Evolutionary conservation across 2,113 vertebrate genomes (phyloP).

Genomic region (Neopipo cinnamomea): DNA sequence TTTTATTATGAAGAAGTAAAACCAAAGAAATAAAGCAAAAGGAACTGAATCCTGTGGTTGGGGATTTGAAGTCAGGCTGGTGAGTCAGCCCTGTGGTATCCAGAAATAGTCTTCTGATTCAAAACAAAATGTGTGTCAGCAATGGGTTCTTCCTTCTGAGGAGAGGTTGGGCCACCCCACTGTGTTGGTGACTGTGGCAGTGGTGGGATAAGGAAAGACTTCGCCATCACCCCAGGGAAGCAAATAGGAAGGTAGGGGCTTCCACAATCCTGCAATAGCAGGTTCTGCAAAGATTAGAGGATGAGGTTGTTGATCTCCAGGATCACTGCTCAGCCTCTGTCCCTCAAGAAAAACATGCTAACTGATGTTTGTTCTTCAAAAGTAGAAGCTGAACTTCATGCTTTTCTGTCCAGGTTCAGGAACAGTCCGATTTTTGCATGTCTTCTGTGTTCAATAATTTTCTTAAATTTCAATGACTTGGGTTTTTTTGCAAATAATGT

Average conservation of each 20-base stretch:
- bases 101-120: constrained; percentile 37
- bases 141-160: constrained; percentile 10
- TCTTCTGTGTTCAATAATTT: neutral
- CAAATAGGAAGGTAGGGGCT: neutral
- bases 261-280: neutral
- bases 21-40: constrained; percentile 15
- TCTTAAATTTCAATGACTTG: neutral
- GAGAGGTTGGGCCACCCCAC: neutral
- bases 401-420: neutral
- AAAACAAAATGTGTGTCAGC: neutral
- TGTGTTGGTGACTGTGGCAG: accelerated
- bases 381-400: neutral
- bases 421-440: neutral
- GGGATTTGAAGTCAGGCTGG: neutral
- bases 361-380: neutral
- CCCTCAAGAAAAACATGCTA: neutral
- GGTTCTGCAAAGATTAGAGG: neutral
- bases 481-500: neutral
- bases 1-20: constrained; percentile 44
- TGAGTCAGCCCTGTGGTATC: constrained; percentile 7
- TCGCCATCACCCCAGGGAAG: neutral
- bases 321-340: neutral
- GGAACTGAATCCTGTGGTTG: constrained; percentile 48
- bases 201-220: neutral
- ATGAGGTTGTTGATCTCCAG: neutral